Evolutionary conservation across 1,140 invertebrate species (phyloP), one percentile per base, ranked within the genome.

Genomic region (Tribolium madens): DNA sequence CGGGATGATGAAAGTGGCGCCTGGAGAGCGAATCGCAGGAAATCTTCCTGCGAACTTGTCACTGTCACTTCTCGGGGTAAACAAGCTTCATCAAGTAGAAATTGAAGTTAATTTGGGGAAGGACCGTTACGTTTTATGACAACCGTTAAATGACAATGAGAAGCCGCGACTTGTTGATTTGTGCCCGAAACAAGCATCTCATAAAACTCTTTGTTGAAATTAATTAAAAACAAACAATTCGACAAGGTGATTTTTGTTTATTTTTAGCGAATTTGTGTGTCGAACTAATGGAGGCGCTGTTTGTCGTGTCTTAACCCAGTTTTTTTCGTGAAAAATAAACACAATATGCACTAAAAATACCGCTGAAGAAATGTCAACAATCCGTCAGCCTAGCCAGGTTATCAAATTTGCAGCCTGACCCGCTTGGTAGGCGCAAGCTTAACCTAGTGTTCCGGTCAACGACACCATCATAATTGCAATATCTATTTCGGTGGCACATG

Each of bases 391-490:
- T 48, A 9, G 21, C 26, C 46, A 50, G 12, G 13, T 72, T 72
- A 26, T 21, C 46, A 52, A 72, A 72, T 50, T 26, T n/a, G 17
- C 46, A 52, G 70, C 14, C 70, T 72, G 70, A 72, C 70, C 70
- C 26, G 70, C 46, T 72, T 72, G 46, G 13, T 50, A 12, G 70
- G 70, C 70, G 70, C 70, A 72, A 17, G 70, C 70, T 72, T 72
- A 72, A 72, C 70, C 70, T 52, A 72, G 70, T 72, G 70, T 52
- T 72, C 46, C 70, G 70, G 70, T 72, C 70, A 52, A 72, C 70
- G 70, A 72, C 70, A 72, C 70, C 46, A 52, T 64, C 57, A 33
- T n/a, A n/a, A n/a, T n/a, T 71, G 69, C 69, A 71, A 64, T 71
- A 48, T 15, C 69, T 50, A 71, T 71, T 48, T 71, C 36, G 15